Conservation (phyloP, 2,113 vertebrate species). For the Meriones unguiculatus region DNA sequence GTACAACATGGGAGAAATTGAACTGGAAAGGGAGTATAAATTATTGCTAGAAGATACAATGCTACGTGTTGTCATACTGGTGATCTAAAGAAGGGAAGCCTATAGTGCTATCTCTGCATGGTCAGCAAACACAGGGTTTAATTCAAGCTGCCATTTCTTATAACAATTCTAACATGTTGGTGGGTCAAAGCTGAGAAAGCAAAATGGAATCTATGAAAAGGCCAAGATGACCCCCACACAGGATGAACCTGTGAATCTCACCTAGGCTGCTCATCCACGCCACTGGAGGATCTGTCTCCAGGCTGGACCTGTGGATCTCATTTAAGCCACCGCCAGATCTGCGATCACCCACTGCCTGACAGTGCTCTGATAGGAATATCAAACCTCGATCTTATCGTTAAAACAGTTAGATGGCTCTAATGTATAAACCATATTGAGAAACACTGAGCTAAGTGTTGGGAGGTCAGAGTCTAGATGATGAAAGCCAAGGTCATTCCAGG, state of each 20-base stretch:
- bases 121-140: not conserved
- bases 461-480: too few species aligned
- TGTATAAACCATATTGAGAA: too few species aligned
- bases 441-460: not conserved
- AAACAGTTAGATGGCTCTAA: too few species aligned
- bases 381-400: accelerated
- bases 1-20: accelerated
- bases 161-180: not conserved
- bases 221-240: accelerated
- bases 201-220: not conserved
- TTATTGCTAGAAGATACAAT: not conserved
- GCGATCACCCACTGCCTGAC: too few species aligned
- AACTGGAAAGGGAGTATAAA: not conserved
- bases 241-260: not conserved
- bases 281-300: too few species aligned
- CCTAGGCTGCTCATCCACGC: accelerated
- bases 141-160: not conserved
- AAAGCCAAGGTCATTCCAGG: not conserved
- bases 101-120: not conserved
- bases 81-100: not conserved
- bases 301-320: too few species aligned
- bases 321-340: not conserved
- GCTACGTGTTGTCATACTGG: too few species aligned
- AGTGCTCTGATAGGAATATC: not conserved
- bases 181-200: not conserved